These are phyloP conservation scores for Brachyrhaphis roseni DNA, from an alignment of 2,797 vertebrate genomes.

Conservation along the genomic window DNA sequence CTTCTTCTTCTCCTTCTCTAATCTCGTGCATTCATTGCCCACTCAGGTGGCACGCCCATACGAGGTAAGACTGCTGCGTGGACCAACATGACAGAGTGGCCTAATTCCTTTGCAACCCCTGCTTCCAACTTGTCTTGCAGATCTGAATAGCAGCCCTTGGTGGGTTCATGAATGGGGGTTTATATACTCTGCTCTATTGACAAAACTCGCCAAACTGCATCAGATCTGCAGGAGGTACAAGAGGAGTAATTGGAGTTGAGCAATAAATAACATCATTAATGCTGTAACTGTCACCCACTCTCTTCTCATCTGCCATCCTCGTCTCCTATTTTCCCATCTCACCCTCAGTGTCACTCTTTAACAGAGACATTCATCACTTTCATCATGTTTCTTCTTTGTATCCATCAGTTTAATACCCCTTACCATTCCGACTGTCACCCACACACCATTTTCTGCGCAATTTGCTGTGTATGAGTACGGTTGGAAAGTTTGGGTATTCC, in stretches of 20 bases:
- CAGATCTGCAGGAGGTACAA: slow-evolving; percentile 70
- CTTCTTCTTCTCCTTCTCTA: slow-evolving; percentile 84
- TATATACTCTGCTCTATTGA: slow-evolving; percentile 53
- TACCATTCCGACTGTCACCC: slow-evolving; percentile 5
- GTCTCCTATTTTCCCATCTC: slow-evolving; percentile 76
- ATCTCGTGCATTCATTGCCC: slow-evolving; percentile 85
- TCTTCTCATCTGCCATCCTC: slow-evolving; percentile 54
- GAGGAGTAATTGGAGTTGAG: slow-evolving; percentile 74
- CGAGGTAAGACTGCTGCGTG: slow-evolving; percentile 82
- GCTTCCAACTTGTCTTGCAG: slow-evolving; percentile 66
- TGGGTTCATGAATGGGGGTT: slow-evolving; percentile 56
- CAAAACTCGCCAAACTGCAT: slow-evolving; percentile 56
- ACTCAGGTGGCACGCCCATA: slow-evolving; percentile 84
- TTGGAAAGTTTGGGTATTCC: not conserved
- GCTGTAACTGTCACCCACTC: slow-evolving; percentile 80
- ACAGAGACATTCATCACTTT: slow-evolving; percentile 56
- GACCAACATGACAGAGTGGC: slow-evolving; percentile 77
- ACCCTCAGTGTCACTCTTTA: slow-evolving; percentile 72
- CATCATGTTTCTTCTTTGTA: slow-evolving; percentile 47
- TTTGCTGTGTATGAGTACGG: not conserved
- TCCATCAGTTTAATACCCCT: slow-evolving; percentile 50
- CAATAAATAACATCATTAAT: slow-evolving; percentile 86
- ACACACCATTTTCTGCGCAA: not conserved
- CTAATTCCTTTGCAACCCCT: slow-evolving; percentile 73
- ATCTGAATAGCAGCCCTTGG: slow-evolving; percentile 60